Evolutionary conservation across 1,140 invertebrate species (phyloP).

Genomic region (Caenorhabditis inopinata): DNA sequence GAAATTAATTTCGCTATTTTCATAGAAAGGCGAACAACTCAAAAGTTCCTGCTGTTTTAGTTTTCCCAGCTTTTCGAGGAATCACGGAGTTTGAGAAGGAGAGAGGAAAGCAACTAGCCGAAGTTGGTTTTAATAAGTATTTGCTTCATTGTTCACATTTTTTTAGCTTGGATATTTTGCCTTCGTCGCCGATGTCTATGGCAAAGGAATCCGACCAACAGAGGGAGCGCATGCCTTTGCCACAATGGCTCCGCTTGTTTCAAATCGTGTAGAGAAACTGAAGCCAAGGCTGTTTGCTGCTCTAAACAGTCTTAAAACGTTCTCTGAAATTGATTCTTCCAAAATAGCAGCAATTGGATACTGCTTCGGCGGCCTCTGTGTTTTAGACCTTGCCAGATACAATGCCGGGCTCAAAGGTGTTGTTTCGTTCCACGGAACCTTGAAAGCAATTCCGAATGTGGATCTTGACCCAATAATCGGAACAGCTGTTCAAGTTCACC

Average conservation of each 20-base stretch:
- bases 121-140: constrained; percentile 37
- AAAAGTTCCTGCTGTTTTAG: constrained; percentile 49
- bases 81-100: constrained; percentile 49
- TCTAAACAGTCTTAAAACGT: constrained; percentile 44
- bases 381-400: constrained; percentile 55
- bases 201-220: constrained; percentile 52
- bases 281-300: constrained; percentile 50
- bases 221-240: constrained; percentile 51
- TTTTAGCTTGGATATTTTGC: constrained; percentile 59
- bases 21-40: neutral
- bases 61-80: constrained; percentile 53
- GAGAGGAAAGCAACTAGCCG: constrained; percentile 48
- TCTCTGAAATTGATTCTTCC: constrained; percentile 51
- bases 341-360: constrained; percentile 59
- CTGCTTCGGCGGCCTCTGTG: constrained; percentile 63
- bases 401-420: constrained; percentile 51
- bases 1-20: neutral
- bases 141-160: neutral
- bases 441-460: constrained; percentile 50
- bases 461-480: constrained; percentile 42
- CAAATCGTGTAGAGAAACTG: constrained; percentile 37
- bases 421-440: constrained; percentile 61
- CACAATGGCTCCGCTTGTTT: constrained; percentile 45
- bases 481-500: constrained; percentile 52
- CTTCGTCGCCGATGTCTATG: constrained; percentile 60